phyloP scores from a whole-genome alignment of 2,797 vertebrate genomes.

The Rhabdophis nuchalis region DNA sequence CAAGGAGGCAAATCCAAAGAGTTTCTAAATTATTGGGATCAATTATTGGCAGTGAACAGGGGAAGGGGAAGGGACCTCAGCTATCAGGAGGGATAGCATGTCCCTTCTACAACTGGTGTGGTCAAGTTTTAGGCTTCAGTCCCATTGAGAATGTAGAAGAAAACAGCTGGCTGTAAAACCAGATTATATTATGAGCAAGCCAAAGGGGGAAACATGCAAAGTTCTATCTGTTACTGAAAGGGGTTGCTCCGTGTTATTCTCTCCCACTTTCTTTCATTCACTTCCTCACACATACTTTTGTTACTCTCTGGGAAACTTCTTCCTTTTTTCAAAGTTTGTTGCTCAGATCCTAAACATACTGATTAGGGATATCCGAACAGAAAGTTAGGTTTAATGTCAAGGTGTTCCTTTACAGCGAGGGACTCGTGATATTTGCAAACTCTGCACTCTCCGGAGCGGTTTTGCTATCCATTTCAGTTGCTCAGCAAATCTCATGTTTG shows the following conservation, averaged over 20 bases:
- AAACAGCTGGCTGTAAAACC: conserved; percentile 36
- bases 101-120: conserved; percentile 54
- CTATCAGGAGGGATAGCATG: conserved; percentile 38
- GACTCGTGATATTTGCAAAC: conserved; percentile 32
- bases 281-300: not conserved
- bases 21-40: conserved; percentile 42
- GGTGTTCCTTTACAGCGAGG: not conserved
- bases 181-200: not conserved
- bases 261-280: not conserved
- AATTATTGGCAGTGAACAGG: conserved; percentile 27
- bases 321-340: not conserved
- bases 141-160: conserved; percentile 19
- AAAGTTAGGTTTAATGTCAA: not conserved
- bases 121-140: conserved; percentile 50
- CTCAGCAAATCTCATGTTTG: not conserved
- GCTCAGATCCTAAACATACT: conserved; percentile 1
- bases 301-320: conserved; percentile 28
- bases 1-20: conserved; percentile 47
- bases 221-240: conserved; percentile 18
- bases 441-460: conserved; percentile 36
- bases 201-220: not conserved
- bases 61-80: conserved; percentile 21
- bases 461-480: not conserved
- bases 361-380: conserved; percentile 16
- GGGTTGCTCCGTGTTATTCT: not conserved